Conservation (phyloP, 2,888 invertebrate genomes). For the Megalurothrips usitatus region DNA sequence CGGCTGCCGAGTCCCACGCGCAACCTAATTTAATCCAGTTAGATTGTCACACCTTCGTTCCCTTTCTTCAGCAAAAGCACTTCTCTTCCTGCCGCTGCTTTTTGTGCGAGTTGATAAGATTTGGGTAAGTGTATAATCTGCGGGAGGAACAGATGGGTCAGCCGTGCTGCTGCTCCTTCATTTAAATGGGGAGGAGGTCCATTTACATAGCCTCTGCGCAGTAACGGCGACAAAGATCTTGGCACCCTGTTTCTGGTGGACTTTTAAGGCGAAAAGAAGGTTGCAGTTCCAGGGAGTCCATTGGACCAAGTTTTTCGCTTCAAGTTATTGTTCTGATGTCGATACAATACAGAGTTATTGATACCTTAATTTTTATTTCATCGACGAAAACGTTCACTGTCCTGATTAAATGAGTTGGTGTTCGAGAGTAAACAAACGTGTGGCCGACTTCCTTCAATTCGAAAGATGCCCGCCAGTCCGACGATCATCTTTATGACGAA, state of each 20-base stretch:
- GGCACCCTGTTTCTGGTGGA: background rate
- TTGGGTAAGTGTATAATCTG: slow-evolving; percentile 16
- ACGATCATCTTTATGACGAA: background rate
- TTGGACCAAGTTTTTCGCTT: background rate
- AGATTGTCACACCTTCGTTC: background rate
- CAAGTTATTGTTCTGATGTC: too few relatives aligned
- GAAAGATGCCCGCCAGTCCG: too few relatives aligned
- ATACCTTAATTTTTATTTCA: too few relatives aligned
- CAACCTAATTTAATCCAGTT: slow-evolving; percentile 21
- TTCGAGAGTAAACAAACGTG: too few relatives aligned
- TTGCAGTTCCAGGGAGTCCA: background rate
- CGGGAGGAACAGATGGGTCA: background rate
- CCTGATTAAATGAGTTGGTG: too few relatives aligned
- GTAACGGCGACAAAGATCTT: background rate
- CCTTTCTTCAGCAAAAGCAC: background rate
- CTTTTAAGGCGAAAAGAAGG: background rate
- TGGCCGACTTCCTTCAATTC: too few relatives aligned
- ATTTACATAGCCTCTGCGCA: background rate
- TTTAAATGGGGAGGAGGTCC: background rate
- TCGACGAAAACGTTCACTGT: too few relatives aligned
- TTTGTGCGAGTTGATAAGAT: slow-evolving; percentile 13
- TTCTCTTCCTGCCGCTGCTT: background rate
- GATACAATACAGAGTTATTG: too few relatives aligned
- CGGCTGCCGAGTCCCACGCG: background rate
- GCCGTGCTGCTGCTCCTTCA: background rate